phyloP scores from a whole-genome alignment of 2,797 vertebrate species.

The Luscinia megarhynchos region DNA sequence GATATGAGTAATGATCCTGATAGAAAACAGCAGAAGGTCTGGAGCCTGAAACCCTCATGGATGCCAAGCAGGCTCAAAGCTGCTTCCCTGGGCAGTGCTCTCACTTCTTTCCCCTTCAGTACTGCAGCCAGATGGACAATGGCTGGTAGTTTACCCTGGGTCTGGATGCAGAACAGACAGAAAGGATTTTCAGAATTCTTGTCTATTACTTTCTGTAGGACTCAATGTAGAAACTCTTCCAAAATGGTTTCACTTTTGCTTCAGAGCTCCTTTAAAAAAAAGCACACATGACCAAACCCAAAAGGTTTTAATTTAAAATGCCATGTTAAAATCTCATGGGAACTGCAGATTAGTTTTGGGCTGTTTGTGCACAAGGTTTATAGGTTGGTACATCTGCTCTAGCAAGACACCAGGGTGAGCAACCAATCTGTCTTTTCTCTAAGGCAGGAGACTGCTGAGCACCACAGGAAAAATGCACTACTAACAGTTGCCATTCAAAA shows the following conservation, averaged over 20 bases:
- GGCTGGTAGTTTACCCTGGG: background rate
- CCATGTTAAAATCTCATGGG: background rate
- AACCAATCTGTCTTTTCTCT: background rate
- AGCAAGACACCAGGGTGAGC: background rate
- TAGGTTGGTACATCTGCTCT: background rate
- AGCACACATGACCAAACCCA: background rate
- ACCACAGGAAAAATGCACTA: background rate
- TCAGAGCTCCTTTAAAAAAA: background rate
- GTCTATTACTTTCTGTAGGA: background rate
- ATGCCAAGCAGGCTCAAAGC: background rate
- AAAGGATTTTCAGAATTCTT: background rate
- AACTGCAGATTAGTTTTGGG: background rate
- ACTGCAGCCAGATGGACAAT: background rate
- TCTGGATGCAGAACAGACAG: background rate
- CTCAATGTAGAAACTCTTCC: background rate
- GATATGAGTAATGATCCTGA: background rate
- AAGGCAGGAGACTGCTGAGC: background rate
- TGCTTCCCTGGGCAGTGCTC: background rate
- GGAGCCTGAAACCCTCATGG: background rate
- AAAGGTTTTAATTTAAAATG: background rate
- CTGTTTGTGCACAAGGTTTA: background rate
- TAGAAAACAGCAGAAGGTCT: conserved; percentile 24
- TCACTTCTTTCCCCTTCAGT: background rate
- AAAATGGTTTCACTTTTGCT: background rate
- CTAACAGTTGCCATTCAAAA: background rate